Conservation (phyloP, 2,113 vertebrate genomes). For the Cavia aperea region DNA sequence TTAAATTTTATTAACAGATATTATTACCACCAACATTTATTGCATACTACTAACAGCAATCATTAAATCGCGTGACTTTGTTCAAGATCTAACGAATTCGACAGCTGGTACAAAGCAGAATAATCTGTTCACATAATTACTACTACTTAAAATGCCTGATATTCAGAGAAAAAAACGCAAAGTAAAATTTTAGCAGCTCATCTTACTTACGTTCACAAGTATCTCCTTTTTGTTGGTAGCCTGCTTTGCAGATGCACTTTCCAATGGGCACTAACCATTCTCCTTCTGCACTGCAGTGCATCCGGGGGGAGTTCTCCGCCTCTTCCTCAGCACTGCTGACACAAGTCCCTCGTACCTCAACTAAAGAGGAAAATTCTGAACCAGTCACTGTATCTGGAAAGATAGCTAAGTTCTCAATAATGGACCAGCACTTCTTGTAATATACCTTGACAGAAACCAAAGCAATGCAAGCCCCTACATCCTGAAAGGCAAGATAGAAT, state of each 20-base stretch:
- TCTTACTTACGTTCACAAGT: slow-evolving; percentile 94
- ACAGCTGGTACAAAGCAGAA: not conserved
- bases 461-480: slow-evolving; percentile 98
- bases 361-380: slow-evolving; percentile 98
- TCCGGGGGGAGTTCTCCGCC: slow-evolving; percentile 95
- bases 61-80: not conserved
- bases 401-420: slow-evolving; percentile 98
- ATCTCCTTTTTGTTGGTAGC: slow-evolving; percentile 98
- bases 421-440: slow-evolving; percentile 99
- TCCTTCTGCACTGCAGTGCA: slow-evolving; percentile 99
- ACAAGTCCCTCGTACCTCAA: slow-evolving; percentile 95
- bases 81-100: slow-evolving; percentile 12
- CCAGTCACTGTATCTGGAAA: slow-evolving; percentile 99
- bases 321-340: slow-evolving; percentile 96
- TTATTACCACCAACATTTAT: not conserved
- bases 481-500: slow-evolving; percentile 99
- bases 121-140: not conserved
- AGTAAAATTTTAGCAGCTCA: slow-evolving; percentile 30
- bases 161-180: not conserved
- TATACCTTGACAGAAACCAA: slow-evolving; percentile 99
- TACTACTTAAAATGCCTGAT: slow-evolving; percentile 17
- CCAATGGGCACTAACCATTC: slow-evolving; percentile 99
- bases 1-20: not conserved
- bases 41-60: not conserved
- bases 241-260: slow-evolving; percentile 98